Evolutionary conservation across 2,888 invertebrate species (phyloP).

Genomic region (Theretra japonica): DNA sequence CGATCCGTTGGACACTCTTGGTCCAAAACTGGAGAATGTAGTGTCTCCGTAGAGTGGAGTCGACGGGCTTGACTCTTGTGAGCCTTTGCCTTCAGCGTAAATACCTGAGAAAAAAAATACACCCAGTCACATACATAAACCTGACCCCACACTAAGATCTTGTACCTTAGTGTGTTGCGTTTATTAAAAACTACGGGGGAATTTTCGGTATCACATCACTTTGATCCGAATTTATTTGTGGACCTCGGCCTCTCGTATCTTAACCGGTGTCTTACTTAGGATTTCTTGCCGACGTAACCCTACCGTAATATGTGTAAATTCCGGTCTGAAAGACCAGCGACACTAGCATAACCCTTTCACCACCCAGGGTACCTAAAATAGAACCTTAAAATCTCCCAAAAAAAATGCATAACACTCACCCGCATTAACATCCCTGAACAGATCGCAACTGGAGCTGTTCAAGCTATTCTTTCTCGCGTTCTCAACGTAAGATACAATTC

Average conservation of each 20-base stretch:
- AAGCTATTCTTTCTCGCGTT: conserved; percentile 79
- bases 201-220: too few relatives aligned
- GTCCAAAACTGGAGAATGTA: conserved; percentile 77
- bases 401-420: conserved; percentile 48
- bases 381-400: not conserved
- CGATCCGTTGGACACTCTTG: conserved; percentile 64
- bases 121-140: not conserved
- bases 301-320: too few relatives aligned
- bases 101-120: conserved; percentile 41
- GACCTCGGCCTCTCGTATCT: too few relatives aligned
- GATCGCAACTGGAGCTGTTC: conserved; percentile 69
- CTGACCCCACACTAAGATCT: not conserved
- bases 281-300: too few relatives aligned
- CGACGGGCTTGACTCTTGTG: conserved; percentile 73
- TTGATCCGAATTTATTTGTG: too few relatives aligned
- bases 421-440: conserved; percentile 61
- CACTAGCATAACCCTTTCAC: not conserved
- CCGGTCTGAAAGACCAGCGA: not conserved
- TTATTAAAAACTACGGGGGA: too few relatives aligned
- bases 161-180: too few relatives aligned
- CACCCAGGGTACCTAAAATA: not conserved
- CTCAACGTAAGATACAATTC: conserved; percentile 73
- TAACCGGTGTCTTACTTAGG: too few relatives aligned
- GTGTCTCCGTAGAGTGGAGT: conserved; percentile 73
- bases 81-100: conserved; percentile 60